These are phyloP conservation scores for Lates japonicus DNA, from an alignment of 2,797 vertebrate genomes.

Conservation along the genomic window DNA sequence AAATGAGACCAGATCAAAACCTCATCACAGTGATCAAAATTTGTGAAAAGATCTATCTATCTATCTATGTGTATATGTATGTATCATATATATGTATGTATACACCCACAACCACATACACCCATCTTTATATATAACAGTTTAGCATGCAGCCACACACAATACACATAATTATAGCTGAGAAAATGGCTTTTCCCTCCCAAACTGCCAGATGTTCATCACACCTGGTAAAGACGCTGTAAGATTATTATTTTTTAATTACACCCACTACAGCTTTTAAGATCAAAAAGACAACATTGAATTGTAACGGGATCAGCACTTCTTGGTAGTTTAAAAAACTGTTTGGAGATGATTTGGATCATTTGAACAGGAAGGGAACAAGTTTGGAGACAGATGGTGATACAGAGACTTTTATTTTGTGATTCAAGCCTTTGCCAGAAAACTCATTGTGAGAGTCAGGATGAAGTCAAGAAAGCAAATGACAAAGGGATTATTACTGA, in stretches of 20 bases:
- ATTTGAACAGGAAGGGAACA: constrained; percentile 69
- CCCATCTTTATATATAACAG: neutral
- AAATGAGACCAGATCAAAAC: constrained; percentile 34
- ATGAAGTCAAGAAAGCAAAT: constrained; percentile 76
- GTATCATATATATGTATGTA: neutral
- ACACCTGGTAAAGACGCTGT: constrained; percentile 78
- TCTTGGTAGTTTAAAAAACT: constrained; percentile 50
- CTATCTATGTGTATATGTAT: neutral
- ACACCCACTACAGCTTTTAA: constrained; percentile 76
- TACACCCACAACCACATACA: too few relatives aligned
- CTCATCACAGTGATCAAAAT: constrained; percentile 39
- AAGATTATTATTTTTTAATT: constrained; percentile 70
- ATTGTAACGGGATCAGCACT: constrained; percentile 62
- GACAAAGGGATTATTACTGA: constrained; percentile 80
- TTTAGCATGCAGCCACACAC: constrained; percentile 54
- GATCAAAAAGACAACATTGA: constrained; percentile 75
- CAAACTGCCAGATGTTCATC: constrained; percentile 79
- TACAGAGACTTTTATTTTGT: constrained; percentile 59
- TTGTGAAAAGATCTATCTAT: constrained; percentile 9
- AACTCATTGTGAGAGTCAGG: constrained; percentile 69
- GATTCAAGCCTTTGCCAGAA: constrained; percentile 73
- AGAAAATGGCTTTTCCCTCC: constrained; percentile 54
- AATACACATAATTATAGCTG: constrained; percentile 63
- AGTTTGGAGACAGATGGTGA: constrained; percentile 79
- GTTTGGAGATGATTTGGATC: constrained; percentile 67